Evolutionary conservation across 2,797 vertebrate genomes (phyloP), one percentile per base, ranked within the genome.

Genomic region (Botia kubotai): DNA sequence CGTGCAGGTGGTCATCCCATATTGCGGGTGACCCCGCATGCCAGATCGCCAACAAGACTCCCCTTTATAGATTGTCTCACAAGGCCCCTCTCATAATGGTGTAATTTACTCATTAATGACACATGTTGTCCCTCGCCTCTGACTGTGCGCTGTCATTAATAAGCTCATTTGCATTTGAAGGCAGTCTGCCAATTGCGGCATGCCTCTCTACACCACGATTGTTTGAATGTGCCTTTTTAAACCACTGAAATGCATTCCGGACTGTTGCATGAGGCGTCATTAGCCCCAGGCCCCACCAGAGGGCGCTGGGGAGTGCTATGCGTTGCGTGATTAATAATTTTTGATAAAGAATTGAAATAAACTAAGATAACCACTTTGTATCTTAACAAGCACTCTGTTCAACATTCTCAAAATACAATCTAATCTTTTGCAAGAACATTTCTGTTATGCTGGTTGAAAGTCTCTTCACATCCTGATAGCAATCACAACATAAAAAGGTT

Each of bases 81-180:
- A 83, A 79, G 72, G 52, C 72, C 76, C 55, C 53, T 68, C 73
- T 84, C 72, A 77, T 82, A 84, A 84, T 78, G 73, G 33, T 70
- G 57, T 83, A 71, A 86, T 85, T 82, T 76, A 68, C 72, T 83
- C 66, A 82, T 81, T 87, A 82, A 75, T 73, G 33, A 72, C 46
- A 70, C 63, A 75, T 46, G 19, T 52, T 36, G 58, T 75, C 69
- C 82, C 52, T 77, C 60, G 57, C 57, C 19, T 71, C 73, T 52
- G 52, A 63, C 66, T 36, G 39, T 36, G 14, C 33, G 21, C 29
- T 48, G 72, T 84, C 77, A 77, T 75, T 85, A 84, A 82, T 84
- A 43, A 84, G 65, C 26, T 72, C 26, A 71, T 86, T 86, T 86
- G 72, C 72, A 83, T 74, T 58, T n/a, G 66, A 75, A 82, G 69